Evolutionary conservation across 2,113 vertebrate genomes (phyloP).

Genomic region (Synodontis membranacea): DNA sequence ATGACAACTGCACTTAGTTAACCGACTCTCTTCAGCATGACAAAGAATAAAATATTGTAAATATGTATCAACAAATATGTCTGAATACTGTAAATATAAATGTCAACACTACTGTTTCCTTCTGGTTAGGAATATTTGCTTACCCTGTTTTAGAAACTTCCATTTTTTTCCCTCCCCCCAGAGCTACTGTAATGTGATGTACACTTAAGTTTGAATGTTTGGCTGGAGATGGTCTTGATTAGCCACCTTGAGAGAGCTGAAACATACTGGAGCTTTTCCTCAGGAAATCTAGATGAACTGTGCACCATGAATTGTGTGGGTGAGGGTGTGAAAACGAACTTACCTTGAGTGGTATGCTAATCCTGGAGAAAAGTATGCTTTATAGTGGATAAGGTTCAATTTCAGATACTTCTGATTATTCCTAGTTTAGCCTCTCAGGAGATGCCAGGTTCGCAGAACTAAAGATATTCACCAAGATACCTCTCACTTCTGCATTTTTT

Average conservation of each 20-base stretch:
- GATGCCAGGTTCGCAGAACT: neutral
- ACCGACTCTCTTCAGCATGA: no score
- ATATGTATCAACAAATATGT: no score
- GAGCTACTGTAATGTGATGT: neutral
- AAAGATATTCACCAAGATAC: neutral
- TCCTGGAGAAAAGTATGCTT: neutral
- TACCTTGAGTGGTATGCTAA: constrained; percentile 9
- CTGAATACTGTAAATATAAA: no score
- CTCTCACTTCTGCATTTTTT: neutral
- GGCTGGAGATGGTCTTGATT: no score
- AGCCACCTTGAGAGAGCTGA: no score
- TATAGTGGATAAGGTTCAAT: neutral
- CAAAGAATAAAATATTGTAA: no score
- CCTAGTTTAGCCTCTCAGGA: neutral
- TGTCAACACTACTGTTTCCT: neutral
- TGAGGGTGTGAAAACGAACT: constrained; percentile 3
- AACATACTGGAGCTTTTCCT: neutral
- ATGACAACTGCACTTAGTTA: no score
- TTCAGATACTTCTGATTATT: neutral
- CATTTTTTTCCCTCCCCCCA: neutral
- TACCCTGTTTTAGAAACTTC: neutral
- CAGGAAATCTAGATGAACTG: neutral
- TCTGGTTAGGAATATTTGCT: neutral
- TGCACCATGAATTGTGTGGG: constrained; percentile 1
- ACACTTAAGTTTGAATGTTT: neutral